These are phyloP conservation scores for Therioaphis trifolii DNA, from an alignment of 2,888 invertebrate species.

Conservation along the genomic window DNA sequence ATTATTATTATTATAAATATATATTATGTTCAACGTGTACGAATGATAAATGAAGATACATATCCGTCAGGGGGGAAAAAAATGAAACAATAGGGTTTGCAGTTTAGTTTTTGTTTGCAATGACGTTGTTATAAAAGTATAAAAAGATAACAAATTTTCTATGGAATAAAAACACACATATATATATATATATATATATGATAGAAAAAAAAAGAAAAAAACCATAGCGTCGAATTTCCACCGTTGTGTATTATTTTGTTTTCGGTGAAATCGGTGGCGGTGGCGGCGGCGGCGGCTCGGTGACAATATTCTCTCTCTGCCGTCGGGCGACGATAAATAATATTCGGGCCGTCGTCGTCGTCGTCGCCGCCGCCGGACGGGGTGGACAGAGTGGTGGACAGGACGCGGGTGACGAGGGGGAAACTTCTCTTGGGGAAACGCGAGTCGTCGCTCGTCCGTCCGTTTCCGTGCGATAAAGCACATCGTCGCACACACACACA, in stretches of 20 bases:
- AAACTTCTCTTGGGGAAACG: too few relatives aligned
- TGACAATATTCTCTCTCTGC: too few relatives aligned
- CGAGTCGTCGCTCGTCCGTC: not conserved
- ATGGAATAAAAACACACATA: too few relatives aligned
- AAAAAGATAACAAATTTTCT: conserved; percentile 8
- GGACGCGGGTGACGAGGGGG: too few relatives aligned
- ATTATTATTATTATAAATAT: not conserved
- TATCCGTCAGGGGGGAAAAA: not conserved
- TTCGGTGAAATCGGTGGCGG: not conserved
- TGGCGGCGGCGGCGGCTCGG: too few relatives aligned
- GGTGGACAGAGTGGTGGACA: too few relatives aligned
- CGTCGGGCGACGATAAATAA: not conserved
- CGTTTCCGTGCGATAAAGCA: conserved; percentile 31
- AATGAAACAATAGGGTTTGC: conserved; percentile 32
- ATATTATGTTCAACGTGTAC: not conserved
- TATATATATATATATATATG: too few relatives aligned
- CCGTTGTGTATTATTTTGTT: not conserved
- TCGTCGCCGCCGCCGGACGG: too few relatives aligned
- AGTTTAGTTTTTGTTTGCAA: not conserved
- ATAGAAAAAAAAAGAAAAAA: not conserved
- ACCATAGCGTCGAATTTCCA: not conserved
- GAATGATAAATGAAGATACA: conserved; percentile 28
- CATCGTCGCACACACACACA: not conserved
- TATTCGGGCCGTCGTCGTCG: not conserved
- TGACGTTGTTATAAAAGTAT: not conserved